Evolutionary conservation across 2,113 vertebrate species (phyloP), one percentile per base, ranked within the genome.

Genomic region (Centrocercus urophasianus): DNA sequence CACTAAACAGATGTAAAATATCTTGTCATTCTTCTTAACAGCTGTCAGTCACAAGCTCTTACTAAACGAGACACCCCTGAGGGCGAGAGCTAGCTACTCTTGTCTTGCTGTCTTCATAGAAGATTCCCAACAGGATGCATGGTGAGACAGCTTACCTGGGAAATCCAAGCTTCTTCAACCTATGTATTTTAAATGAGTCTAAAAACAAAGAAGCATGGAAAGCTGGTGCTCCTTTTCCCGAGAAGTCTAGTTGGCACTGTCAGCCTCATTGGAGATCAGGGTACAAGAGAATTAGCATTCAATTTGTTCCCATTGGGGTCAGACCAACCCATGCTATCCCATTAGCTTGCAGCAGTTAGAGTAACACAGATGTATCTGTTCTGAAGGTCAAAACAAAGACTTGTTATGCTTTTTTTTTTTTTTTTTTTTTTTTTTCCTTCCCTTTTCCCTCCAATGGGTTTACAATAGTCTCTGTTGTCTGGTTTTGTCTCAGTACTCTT

Each of bases 1-100:
- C 95, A 95, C 96, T 94, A 98, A 98, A 98, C 97, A 98, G 97
- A 98, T 98, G 98, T 98, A 96, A 98, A 98, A 97, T 98, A 98
- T 98, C 98, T 95, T 97, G 97, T 97, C 97, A 97, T 96, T 97
- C 96, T 97, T 96, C 97, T 97, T 89, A 98, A 93, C 95, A 97
- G 97, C 98, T 98, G 98, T 97, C 98, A 97, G 89, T 98, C 97
- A 98, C 96, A 74, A 36, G 8, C n/a, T 92, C 52, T 95, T 90
- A 91, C 96, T 97, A 97, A 98, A 96, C 95, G 96, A 94, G 97
- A 94, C 89, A 97, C 92, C 95, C 82, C 94, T 89, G 89, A 97
- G 96, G 96, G 94, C 82, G 59, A 95, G 77, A 84, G 91, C 79
- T 79, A 91, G 80, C 60, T 84, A 71, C 90, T 75, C 92, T 95